A percentile compares a stretch with the other conserved stretches of the same genome.
phyloP scores from a whole-genome alignment of 2,797 vertebrate species.

The Pseudochromis fuscus region DNA sequence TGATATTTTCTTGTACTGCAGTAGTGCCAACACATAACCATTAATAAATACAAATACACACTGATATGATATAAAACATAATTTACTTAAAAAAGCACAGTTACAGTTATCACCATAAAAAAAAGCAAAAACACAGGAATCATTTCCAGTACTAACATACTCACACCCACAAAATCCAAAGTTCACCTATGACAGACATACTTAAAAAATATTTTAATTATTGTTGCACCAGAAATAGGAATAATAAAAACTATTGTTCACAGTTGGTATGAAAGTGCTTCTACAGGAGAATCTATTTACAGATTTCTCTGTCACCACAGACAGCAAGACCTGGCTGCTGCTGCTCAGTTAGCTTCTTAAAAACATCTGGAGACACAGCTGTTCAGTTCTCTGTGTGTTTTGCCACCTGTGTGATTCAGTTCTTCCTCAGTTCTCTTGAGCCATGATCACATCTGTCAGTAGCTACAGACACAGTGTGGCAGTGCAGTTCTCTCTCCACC shows the following conservation, averaged over 20 bases:
- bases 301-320: no score
- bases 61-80: conserved; percentile 59
- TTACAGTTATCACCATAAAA: not conserved
- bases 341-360: not conserved
- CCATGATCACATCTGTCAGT: not conserved
- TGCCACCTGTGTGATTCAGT: not conserved
- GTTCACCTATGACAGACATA: conserved; percentile 52
- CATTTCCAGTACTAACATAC: conserved; percentile 28
- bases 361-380: no score
- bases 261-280: conserved; percentile 76
- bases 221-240: not conserved
- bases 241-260: conserved; percentile 59
- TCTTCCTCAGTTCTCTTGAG: not conserved
- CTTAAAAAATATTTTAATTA: conserved; percentile 26
- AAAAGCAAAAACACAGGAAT: not conserved
- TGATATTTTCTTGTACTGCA: conserved; percentile 38
- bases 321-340: not conserved
- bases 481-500: no score
- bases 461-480: no score
- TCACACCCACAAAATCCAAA: conserved; percentile 47
- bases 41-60: conserved; percentile 49
- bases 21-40: conserved; percentile 10
- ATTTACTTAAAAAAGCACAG: conserved; percentile 71
- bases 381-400: not conserved
- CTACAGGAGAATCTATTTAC: conserved; percentile 32